A percentile compares a stretch with the other conserved stretches of the same genome.
Evolutionary conservation across 2,888 invertebrate species (phyloP).

Genomic region (Diadegma fenestrale): DNA sequence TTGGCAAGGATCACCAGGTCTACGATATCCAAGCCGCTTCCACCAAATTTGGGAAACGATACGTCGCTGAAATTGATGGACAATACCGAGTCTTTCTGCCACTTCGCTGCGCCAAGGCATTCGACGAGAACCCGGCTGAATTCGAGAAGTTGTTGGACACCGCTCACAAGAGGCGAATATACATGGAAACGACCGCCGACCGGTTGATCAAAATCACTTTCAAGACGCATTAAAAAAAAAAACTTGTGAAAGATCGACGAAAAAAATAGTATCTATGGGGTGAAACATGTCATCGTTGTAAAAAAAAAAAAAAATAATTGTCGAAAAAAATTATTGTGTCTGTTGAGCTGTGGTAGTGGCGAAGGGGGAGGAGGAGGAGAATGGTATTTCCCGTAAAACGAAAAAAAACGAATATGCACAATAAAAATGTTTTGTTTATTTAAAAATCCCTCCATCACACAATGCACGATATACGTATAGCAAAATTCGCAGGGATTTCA

Average conservation of each 20-base stretch:
- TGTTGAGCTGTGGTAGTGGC: neutral
- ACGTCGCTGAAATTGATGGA: neutral
- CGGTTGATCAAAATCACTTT: no score
- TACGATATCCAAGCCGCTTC: neutral
- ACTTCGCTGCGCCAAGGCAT: neutral
- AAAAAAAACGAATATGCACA: neutral
- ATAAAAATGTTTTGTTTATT: neutral
- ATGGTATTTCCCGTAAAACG: neutral
- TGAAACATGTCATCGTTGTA: no score
- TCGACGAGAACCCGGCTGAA: neutral
- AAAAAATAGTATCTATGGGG: no score
- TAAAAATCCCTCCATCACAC: neutral
- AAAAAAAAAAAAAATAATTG: neutral
- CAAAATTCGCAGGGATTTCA: neutral
- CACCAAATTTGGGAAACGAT: conserved; percentile 6
- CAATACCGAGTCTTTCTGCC: conserved; percentile 41
- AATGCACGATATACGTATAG: neutral
- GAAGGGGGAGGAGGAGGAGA: neutral
- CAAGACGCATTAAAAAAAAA: no score
- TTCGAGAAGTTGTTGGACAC: conserved; percentile 28
- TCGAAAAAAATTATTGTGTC: neutral
- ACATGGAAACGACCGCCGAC: no score
- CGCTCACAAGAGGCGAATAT: no score
- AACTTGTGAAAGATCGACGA: no score
- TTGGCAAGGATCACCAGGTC: no score